Base-by-base conservation (phyloP, 2,888 invertebrate species). In the Melieria omissa region DNA sequence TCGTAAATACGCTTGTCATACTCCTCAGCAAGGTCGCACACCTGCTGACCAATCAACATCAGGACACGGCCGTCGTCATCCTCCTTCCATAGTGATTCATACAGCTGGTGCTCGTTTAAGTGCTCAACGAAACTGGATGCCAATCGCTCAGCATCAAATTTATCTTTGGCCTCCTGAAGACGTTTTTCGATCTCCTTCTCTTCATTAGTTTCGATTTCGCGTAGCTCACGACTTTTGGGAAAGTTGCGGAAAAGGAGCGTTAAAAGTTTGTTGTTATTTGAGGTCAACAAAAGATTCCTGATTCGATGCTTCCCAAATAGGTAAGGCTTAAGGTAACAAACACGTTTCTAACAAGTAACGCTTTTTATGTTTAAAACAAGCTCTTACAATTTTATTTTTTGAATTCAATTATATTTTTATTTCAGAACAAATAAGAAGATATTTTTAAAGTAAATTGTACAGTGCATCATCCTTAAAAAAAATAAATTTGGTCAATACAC, bases 41-140 rank as follows among this genome's bases (percentile, higher is more conserved):
- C 92, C 10, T 90, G 90, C 0, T 90, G 89, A 0, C 91, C 92
- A 7, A 93, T 86, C 77, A 80, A 70, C 76, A 85, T 78, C 0
- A 85, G 72, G 3, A 78, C 61, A 16, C 75, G 77, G 0, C 94
- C 94, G 76, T 93, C 92, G 12, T 88, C 82, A 80, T 95, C 95
- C 57, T 89, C 88, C 71, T 89, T 89, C 84, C 93, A 95, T 89
- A 95, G 89, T 42, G 90, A 88, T 61, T 91, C 89, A 76, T 93
- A 90, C 7, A 95, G 85, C 78, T 92, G 90, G 65, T 92, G 90
- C 0, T 90, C 91, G 77, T 92, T 91, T 29, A 95, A 87, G 80
- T 93, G 91, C 82, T 95, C 95, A 0, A 95, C 93, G 80, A 93
- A 95, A 46, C 94, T 93, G 70, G 89, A 87, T 0, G 91, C 90